phyloP scores from a whole-genome alignment of 1,140 invertebrate species.

The Trissolcus basalis region DNA sequence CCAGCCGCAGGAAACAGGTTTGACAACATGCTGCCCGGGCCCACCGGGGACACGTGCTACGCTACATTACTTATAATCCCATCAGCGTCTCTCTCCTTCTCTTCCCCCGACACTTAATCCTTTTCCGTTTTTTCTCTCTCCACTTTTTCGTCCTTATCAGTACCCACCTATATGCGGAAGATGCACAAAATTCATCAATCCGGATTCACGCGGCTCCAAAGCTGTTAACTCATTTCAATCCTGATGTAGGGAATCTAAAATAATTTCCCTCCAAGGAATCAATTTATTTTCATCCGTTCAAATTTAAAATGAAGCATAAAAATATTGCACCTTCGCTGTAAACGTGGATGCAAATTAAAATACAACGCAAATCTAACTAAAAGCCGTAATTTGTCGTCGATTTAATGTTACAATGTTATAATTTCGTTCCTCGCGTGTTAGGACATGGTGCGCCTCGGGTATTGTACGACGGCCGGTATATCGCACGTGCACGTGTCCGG shows the following conservation, averaged over 20 bases:
- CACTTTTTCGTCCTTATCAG: constrained; percentile 33
- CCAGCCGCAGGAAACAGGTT: constrained; percentile 72
- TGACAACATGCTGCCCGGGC: constrained; percentile 72
- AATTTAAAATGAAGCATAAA: too few species aligned
- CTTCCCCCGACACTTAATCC: constrained; percentile 23
- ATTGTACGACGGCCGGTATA: constrained; percentile 39
- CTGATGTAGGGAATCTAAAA: too few species aligned
- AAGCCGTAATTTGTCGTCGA: constrained; percentile 34
- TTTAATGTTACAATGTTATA: constrained; percentile 33
- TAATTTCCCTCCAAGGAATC: too few species aligned
- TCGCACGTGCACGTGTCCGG: constrained; percentile 56
- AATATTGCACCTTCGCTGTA: too few species aligned
- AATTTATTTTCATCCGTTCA: too few species aligned
- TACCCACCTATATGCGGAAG: neutral
- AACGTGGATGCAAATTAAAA: constrained; percentile 8
- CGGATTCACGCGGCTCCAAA: too few species aligned
- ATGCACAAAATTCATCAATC: too few species aligned
- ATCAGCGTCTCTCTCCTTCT: constrained; percentile 61
- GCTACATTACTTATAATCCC: constrained; percentile 73
- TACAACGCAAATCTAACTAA: neutral
- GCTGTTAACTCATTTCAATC: too few species aligned
- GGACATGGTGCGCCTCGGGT: constrained; percentile 26
- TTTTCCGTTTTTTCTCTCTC: constrained; percentile 38
- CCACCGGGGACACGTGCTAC: constrained; percentile 72
- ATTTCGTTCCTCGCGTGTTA: constrained; percentile 37